Percentiles rank a stretch among this genome's conserved stretches.
Evolutionary conservation across 2,888 invertebrate species (phyloP).

Genomic region (Mimachlamys varia): DNA sequence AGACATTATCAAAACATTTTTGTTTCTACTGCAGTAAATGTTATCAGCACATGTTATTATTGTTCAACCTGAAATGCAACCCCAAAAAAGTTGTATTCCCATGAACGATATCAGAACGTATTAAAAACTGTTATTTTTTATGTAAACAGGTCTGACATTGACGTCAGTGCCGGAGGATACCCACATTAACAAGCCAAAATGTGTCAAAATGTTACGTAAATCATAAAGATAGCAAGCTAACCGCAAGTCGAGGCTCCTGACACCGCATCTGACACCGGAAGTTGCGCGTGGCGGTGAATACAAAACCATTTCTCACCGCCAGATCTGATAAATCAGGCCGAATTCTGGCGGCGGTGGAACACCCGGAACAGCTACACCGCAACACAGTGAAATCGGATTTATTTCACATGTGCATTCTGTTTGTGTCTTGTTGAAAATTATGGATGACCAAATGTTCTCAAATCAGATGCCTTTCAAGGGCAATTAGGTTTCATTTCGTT

Average conservation of each 20-base stretch:
- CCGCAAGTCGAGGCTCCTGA: background rate
- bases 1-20: too few relatives aligned
- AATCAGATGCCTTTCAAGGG: conserved; percentile 20
- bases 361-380: background rate
- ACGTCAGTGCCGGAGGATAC: background rate
- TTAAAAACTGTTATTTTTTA: background rate
- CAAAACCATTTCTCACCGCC: conserved; percentile 16
- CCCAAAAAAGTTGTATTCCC: background rate
- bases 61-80: background rate
- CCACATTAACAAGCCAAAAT: background rate
- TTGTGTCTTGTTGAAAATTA: conserved; percentile 27
- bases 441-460: conserved; percentile 33
- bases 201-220: background rate
- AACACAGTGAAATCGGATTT: conserved; percentile 28
- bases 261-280: background rate
- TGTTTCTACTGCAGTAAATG: too few relatives aligned
- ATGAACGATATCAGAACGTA: background rate
- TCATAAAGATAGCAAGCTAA: conserved; percentile 8
- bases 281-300: conserved; percentile 33
- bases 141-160: background rate
- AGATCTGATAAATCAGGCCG: background rate
- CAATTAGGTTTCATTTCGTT: conserved; percentile 28
- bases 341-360: background rate
- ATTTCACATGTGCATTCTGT: conserved; percentile 34
- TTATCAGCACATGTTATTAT: background rate